These are phyloP conservation scores for Halisarca cf. caerulea DNA, from an alignment of 37 sponge, comb jelly and placozoan species.

Conservation along the genomic window DNA sequence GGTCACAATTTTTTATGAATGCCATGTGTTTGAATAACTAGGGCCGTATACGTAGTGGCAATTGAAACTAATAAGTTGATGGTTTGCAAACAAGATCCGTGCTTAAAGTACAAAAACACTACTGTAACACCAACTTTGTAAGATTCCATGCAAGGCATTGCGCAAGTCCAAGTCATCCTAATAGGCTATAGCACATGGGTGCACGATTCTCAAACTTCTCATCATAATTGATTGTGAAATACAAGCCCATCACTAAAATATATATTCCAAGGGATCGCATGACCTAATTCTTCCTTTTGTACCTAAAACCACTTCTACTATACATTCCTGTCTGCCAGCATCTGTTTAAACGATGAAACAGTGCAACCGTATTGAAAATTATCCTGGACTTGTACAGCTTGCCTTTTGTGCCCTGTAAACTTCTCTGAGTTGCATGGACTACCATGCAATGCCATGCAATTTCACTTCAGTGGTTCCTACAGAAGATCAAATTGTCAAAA, in stretches of 20 bases:
- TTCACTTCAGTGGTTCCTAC: conserved; percentile 41
- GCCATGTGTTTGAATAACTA: conserved; percentile 41
- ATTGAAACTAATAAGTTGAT: conserved; percentile 25
- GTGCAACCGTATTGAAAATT: conserved; percentile 40
- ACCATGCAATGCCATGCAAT: no score
- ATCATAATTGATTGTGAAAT: conserved; percentile 18
- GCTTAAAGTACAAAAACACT: conserved; percentile 9
- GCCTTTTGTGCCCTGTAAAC: conserved; percentile 35
- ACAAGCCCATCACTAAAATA: conserved; percentile 45
- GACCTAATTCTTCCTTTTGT: neutral
- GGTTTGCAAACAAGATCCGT: neutral
- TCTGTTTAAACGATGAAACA: neutral
- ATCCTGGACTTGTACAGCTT: conserved; percentile 10
- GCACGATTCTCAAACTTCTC: conserved; percentile 23
- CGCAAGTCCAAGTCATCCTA: conserved; percentile 49
- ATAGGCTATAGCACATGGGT: conserved; percentile 36
- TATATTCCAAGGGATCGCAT: conserved; percentile 15
- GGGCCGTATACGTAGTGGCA: conserved; percentile 25
- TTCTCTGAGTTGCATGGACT: neutral
- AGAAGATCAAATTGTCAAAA: neutral
- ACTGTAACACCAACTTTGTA: conserved; percentile 53
- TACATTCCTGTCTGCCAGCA: conserved; percentile 27
- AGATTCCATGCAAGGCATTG: conserved; percentile 29
- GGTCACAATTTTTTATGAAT: conserved; percentile 26
- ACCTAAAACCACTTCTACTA: neutral